These are phyloP conservation scores for Hylaeus anthracinus DNA, from an alignment of 1,140 invertebrate genomes.

Conservation along the genomic window DNA sequence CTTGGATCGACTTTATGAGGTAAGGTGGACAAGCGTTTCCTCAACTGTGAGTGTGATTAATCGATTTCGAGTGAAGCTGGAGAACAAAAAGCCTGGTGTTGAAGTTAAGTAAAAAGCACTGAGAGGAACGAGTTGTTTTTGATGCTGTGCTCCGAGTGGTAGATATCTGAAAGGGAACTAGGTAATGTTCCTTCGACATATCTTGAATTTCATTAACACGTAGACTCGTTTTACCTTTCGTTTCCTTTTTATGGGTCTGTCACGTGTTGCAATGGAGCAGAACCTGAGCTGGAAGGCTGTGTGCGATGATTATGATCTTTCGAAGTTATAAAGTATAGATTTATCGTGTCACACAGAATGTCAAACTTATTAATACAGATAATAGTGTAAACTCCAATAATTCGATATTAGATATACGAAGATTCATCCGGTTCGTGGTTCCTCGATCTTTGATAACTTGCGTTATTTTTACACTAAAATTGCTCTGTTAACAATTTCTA, in stretches of 20 bases:
- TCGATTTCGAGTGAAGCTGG: too few relatives aligned
- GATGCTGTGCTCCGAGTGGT: not conserved
- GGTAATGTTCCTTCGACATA: not conserved
- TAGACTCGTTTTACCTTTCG: not conserved
- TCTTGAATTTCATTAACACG: not conserved
- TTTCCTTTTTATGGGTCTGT: not conserved
- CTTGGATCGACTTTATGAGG: slow-evolving; percentile 56
- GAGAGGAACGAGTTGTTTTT: not conserved
- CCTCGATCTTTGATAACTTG: too few relatives aligned
- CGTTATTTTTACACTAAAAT: too few relatives aligned
- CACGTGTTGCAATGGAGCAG: not conserved
- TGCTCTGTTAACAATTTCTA: not conserved
- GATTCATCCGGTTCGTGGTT: not conserved
- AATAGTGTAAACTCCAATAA: too few relatives aligned
- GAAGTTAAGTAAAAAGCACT: not conserved
- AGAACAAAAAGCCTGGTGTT: too few relatives aligned
- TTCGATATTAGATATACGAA: not conserved
- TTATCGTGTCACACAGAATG: too few relatives aligned
- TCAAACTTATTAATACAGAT: too few relatives aligned
- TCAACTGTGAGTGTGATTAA: not conserved
- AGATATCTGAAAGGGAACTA: not conserved
- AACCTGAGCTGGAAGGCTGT: not conserved
- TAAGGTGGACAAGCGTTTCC: slow-evolving; percentile 16
- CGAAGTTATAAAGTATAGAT: too few relatives aligned
- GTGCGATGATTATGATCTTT: too few relatives aligned